These are phyloP conservation scores for Limosa lapponica DNA, from an alignment of 2,797 vertebrate species.

Conservation along the genomic window DNA sequence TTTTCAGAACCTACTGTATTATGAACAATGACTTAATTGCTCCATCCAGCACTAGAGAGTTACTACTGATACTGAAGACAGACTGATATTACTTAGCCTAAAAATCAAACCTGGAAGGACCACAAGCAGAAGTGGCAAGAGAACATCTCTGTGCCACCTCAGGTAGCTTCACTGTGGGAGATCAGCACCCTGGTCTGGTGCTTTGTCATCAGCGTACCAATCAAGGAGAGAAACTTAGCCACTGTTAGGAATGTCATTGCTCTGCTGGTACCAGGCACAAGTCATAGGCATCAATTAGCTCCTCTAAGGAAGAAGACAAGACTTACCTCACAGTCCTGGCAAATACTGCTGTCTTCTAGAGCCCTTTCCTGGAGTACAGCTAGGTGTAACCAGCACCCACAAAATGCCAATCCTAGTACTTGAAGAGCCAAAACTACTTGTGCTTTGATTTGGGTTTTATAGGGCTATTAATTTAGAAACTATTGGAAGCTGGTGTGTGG, in stretches of 20 bases:
- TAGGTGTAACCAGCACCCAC: rapidly evolving
- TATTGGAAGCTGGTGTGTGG: neutral
- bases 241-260: rapidly evolving
- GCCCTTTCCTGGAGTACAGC: too few relatives aligned
- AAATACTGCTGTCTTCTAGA: neutral
- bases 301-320: neutral
- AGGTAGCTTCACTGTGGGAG: neutral
- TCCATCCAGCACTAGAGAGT: neutral
- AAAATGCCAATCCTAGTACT: rapidly evolving
- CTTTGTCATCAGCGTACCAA: neutral
- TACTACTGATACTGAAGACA: neutral
- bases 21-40: neutral
- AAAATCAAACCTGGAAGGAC: neutral
- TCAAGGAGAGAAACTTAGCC: rapidly evolving
- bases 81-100: neutral
- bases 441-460: neutral
- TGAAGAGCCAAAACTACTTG: neutral
- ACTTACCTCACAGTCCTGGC: neutral
- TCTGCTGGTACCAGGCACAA: neutral
- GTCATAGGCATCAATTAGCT: neutral
- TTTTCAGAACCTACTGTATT: conserved; percentile 27
- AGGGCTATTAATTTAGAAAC: neutral
- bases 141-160: neutral
- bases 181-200: rapidly evolving
- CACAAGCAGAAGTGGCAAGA: neutral